Base-by-base conservation (phyloP, 2,113 vertebrate genomes). In the Scomber colias region DNA sequence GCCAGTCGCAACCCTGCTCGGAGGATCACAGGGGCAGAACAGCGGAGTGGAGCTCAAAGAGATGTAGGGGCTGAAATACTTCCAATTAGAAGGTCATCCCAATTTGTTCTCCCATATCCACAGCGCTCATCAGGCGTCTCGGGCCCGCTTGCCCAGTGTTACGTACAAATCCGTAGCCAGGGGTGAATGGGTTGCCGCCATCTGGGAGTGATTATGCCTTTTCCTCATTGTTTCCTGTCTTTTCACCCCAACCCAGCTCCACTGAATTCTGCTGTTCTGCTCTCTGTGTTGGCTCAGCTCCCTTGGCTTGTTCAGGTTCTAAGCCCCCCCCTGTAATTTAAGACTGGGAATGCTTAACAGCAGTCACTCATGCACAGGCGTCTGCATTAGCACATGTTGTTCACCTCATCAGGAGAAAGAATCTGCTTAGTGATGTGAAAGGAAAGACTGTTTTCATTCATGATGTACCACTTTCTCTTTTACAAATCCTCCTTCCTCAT, bases 141-240 rank as follows among this genome's bases (percentile, higher is more conserved):
- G 5, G 83, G 48, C 81, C 63, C 4, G 13, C 83, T 61, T 31
- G 56, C 46, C 59, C 59, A 11, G 55, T 35, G 87, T 83, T 82
- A 82, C 54, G 81, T 54, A 51, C 59, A 87, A 89, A 71, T 81
- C 69, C 48, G 15, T 27, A 55, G 80, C 83, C 88, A 83, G 87
- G 86, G 83, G 84, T 90, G 84, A 89, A 89, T 4, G 86, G 76
- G 77, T 83, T 82, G 71, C 84, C 27, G 68, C 90, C 94, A 95
- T 95, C 89, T 95, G 94, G 90, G 90, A 93, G 84, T 83, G 82
- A 94, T 95, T 95, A 95, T 80, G 84, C 63, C n/a, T 86, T 93
- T 91, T 92, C 90, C 91, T 89, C 90, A 90, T 91, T 92, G 91
- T 94, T 93, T 93, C 92, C 89, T 89, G 90, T 92, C 87, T 92